Evolutionary conservation across 2,888 invertebrate species (phyloP), one percentile per base, ranked within the genome.

Genomic region (Drosophila mimica): DNA sequence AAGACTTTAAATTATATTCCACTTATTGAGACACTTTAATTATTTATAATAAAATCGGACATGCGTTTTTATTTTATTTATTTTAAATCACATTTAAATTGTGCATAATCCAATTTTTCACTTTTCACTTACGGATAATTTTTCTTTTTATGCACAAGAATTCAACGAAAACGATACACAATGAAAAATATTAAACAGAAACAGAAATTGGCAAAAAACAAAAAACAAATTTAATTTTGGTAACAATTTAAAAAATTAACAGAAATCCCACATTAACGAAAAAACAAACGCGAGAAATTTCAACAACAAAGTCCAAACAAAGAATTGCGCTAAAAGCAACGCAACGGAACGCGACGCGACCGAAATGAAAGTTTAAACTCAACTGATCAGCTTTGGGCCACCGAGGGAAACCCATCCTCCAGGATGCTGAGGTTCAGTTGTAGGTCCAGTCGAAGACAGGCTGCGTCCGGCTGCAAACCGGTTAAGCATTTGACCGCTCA

Each of bases 351-450:
- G 85, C 89, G 89, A 86, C 88, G 87, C 88, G 85, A 89, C 82
- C 85, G 88, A 85, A 76, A 76, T 80, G 81, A 85, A 89, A 89
- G 91, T 89, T 89, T 85, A 90, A 90, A 85, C 83, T 78, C 85
- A 89, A 89, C 89, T 89, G 90, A 89, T 85, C 66, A 49, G 58
- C 70, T 60, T 61, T 77, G 48, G 62, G 74, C 38, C 68, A 66
- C 61, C 61, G 43, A 63, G 59, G 46, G 52, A 52, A 52, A 60
- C 62, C 57, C 66, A 65, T 60, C 51, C 70, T 73, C 33, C 52
- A 70, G 54, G 84, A 85, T 84, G 84, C 81, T 82, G 60, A 70
- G 69, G 49, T 72, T 65, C 36, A 71, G 79, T 61, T 74, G 59
- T 67, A 79, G 84, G 79, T 81, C 67, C 82, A 81, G 84, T 80